Percentiles rank a stretch among this genome's conserved stretches.
Conservation (phyloP, 2,113 vertebrate species). For the Halichoeres trimaculatus region DNA sequence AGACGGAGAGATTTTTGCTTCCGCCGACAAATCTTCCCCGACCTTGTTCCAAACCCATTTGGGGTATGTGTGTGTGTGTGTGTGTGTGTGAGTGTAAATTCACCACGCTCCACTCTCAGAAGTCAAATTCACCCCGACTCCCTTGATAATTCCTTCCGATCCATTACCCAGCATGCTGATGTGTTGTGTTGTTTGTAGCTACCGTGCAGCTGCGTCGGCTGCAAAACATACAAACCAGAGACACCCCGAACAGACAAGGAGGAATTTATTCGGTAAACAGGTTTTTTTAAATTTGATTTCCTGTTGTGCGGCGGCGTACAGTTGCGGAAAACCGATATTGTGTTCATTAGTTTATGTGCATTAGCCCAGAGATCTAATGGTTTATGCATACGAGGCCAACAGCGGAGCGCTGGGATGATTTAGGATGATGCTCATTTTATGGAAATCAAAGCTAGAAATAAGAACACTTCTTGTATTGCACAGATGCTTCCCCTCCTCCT, state of each 20-base stretch:
- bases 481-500: constrained; percentile 24
- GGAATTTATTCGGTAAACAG: constrained; percentile 72
- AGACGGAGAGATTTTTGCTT: constrained; percentile 66
- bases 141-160: constrained; percentile 65
- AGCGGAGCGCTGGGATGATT: constrained; percentile 74
- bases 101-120: constrained; percentile 48
- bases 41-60: constrained; percentile 66
- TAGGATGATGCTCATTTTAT: constrained; percentile 84
- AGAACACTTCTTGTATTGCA: constrained; percentile 51
- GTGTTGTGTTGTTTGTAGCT: constrained; percentile 54
- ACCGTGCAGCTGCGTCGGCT: constrained; percentile 51
- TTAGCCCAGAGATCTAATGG: constrained; percentile 80
- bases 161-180: constrained; percentile 68
- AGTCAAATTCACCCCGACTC: constrained; percentile 64
- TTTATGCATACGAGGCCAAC: constrained; percentile 79
- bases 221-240: constrained; percentile 66
- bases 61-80: no score
- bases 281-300: constrained; percentile 82
- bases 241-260: constrained; percentile 51
- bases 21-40: constrained; percentile 54
- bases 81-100: no score
- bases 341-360: constrained; percentile 82
- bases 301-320: constrained; percentile 59
- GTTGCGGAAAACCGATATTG: constrained; percentile 63
- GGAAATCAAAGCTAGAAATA: constrained; percentile 83